Evolutionary conservation across 2,888 invertebrate genomes (phyloP).

Genomic region (Erebia palarica): DNA sequence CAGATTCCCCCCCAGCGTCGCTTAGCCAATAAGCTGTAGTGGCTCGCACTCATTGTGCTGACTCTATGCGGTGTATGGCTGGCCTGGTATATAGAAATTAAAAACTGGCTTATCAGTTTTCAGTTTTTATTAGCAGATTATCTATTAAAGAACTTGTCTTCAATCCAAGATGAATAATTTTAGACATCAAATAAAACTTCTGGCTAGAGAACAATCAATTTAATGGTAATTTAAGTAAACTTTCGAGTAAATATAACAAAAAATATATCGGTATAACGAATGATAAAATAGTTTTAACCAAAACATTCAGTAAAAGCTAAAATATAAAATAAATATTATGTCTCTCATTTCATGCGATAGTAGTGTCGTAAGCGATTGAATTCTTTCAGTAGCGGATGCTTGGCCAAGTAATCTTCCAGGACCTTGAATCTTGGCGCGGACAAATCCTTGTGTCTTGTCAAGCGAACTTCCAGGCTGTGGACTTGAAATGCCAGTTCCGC

Average conservation of each 20-base stretch:
- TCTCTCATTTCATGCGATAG: constrained; percentile 45
- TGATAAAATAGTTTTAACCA: constrained; percentile 1
- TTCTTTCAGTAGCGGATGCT: constrained; percentile 68
- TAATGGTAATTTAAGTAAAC: background rate
- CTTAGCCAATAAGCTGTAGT: too few relatives aligned
- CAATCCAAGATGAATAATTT: too few relatives aligned
- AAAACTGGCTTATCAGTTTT: too few relatives aligned
- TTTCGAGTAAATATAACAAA: background rate
- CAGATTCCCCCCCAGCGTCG: too few relatives aligned
- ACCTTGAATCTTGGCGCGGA: constrained; percentile 73
- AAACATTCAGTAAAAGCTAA: constrained; percentile 10
- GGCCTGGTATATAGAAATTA: too few relatives aligned
- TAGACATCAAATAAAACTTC: background rate
- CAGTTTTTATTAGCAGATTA: too few relatives aligned
- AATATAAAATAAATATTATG: background rate
- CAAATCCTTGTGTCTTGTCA: constrained; percentile 83
- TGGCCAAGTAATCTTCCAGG: constrained; percentile 66
- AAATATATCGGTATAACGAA: constrained; percentile 50
- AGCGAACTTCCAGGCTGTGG: constrained; percentile 83
- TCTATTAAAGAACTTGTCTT: too few relatives aligned
- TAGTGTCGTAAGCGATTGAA: constrained; percentile 54
- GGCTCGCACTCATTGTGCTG: too few relatives aligned
- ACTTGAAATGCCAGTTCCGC: constrained; percentile 76
- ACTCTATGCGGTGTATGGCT: too few relatives aligned
- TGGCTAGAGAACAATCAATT: background rate